A percentile compares a stretch with the other conserved stretches of the same genome.
phyloP scores from a whole-genome alignment of 1,140 invertebrate species.

The Spodoptera litura region DNA sequence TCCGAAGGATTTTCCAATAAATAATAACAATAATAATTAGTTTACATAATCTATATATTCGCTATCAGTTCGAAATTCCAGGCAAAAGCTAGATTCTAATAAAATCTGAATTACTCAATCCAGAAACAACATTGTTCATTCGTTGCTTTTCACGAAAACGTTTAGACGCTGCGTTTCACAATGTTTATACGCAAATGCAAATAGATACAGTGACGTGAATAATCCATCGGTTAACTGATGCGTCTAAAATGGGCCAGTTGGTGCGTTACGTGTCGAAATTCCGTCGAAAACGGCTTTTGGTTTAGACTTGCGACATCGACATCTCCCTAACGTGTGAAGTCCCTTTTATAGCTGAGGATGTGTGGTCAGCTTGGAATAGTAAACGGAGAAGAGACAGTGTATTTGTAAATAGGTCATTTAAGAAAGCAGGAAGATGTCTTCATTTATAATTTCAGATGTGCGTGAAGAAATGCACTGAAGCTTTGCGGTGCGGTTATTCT shows the following conservation, averaged over 20 bases:
- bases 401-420: not conserved
- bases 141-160: constrained; percentile 3
- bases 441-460: not conserved
- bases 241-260: constrained; percentile 35
- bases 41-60: no score
- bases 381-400: constrained; percentile 22
- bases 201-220: constrained; percentile 29
- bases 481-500: constrained; percentile 1
- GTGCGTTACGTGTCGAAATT: constrained; percentile 18
- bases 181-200: constrained; percentile 42
- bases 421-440: constrained; percentile 22
- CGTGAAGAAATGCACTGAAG: not conserved
- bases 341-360: constrained; percentile 36
- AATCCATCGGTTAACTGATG: constrained; percentile 24
- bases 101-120: not conserved
- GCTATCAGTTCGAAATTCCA: no score
- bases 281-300: constrained; percentile 5
- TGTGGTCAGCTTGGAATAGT: constrained; percentile 32
- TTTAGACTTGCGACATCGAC: constrained; percentile 8
- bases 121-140: not conserved
- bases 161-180: constrained; percentile 28
- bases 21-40: no score
- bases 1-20: no score
- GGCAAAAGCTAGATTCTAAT: not conserved
- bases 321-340: constrained; percentile 8